Conservation (phyloP, 2,797 vertebrate genomes). For the Gymnoscopelus microlampas region DNA sequence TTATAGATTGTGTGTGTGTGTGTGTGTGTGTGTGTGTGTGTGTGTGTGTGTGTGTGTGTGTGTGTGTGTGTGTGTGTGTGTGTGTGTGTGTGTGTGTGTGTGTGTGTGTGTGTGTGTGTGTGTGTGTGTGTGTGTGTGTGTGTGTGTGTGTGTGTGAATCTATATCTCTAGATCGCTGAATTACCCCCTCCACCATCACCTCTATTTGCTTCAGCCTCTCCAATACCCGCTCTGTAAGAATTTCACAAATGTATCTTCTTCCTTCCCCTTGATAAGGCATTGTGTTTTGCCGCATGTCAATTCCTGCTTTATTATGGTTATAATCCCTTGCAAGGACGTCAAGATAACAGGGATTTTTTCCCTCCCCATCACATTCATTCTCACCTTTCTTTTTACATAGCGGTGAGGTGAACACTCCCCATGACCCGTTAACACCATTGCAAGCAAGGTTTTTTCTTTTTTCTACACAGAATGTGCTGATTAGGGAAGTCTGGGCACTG, state of each 20-base stretch:
- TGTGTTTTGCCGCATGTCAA: slow-evolving; percentile 28
- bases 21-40: slow-evolving; percentile 4
- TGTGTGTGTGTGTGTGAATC: neutral
- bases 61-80: neutral
- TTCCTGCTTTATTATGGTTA: slow-evolving; percentile 28
- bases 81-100: neutral
- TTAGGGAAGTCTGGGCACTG: slow-evolving; percentile 46
- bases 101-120: too few species aligned
- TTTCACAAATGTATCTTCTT: slow-evolving; percentile 9
- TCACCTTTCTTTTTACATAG: slow-evolving; percentile 38
- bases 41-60: slow-evolving; percentile 1
- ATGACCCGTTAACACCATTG: slow-evolving; percentile 44
- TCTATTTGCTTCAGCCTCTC: neutral
- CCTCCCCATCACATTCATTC: slow-evolving; percentile 15
- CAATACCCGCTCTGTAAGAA: neutral
- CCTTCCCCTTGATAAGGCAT: slow-evolving; percentile 27
- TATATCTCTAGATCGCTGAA: neutral
- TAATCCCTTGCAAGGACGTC: slow-evolving; percentile 19
- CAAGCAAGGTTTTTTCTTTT: slow-evolving; percentile 33
- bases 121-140: neutral
- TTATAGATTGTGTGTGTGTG: too few species aligned
- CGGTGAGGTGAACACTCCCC: slow-evolving; percentile 1
- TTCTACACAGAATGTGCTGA: slow-evolving; percentile 31
- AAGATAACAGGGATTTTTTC: neutral
- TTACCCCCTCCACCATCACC: neutral